phyloP scores from a whole-genome alignment of 2,797 vertebrate species.

The Phrynocephalus vlangalii region DNA sequence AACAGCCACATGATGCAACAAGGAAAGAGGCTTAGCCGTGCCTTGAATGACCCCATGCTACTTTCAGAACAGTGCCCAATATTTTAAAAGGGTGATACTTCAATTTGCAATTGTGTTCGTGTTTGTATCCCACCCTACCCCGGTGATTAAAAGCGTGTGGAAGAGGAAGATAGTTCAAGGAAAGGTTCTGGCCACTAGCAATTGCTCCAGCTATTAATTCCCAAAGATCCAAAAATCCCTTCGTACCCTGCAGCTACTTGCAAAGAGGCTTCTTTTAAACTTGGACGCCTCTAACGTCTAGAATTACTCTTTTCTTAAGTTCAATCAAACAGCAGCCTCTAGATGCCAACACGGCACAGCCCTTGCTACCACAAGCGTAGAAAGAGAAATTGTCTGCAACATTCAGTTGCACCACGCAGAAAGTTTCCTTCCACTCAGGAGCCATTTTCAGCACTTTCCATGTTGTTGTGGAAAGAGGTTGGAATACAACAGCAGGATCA shows the following conservation, averaged over 20 bases:
- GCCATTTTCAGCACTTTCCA: neutral
- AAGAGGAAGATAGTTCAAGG: neutral
- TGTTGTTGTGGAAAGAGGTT: neutral
- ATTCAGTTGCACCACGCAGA: neutral
- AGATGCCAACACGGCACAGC: neutral
- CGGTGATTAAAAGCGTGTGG: neutral
- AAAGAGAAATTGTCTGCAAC: neutral
- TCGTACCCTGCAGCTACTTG: neutral
- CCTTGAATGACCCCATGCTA: neutral
- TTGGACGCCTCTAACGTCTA: neutral
- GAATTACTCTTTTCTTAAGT: neutral
- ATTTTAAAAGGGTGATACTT: neutral
- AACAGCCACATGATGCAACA: neutral
- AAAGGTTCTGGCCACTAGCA: neutral
- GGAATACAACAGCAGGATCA: neutral
- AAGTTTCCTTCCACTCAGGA: neutral
- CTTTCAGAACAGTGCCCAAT: neutral
- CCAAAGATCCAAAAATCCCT: constrained; percentile 7
- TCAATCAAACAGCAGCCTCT: neutral
- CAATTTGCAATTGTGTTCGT: neutral
- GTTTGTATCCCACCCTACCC: neutral
- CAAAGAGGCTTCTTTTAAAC: neutral
- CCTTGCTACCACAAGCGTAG: neutral
- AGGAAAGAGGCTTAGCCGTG: neutral
- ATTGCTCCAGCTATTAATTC: neutral